A percentile compares a stretch with the other conserved stretches of the same genome.
phyloP scores from a whole-genome alignment of 2,888 invertebrate genomes.

The Pollenia griseotomentosa region DNA sequence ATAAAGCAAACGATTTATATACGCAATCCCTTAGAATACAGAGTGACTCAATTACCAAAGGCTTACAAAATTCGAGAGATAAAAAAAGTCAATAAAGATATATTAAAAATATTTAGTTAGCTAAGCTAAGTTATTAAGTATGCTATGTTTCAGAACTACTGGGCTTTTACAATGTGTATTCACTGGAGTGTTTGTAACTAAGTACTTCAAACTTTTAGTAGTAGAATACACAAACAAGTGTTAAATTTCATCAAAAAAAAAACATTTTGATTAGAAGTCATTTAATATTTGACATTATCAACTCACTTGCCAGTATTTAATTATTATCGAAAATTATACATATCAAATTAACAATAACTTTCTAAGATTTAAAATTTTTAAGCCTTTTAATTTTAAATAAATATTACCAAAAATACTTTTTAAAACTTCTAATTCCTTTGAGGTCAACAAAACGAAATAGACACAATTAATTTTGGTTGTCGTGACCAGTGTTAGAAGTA shows the following conservation, averaged over 20 bases:
- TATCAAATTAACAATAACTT: background rate
- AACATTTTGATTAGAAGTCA: constrained; percentile 56
- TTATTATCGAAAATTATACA: no score
- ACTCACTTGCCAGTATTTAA: background rate
- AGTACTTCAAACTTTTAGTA: constrained; percentile 23
- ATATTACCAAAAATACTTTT: background rate
- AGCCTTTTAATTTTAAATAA: constrained; percentile 8
- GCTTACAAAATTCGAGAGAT: no score
- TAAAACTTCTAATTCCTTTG: background rate
- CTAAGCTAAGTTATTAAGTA: no score
- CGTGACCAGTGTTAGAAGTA: background rate
- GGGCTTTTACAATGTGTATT: background rate
- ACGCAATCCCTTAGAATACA: no score
- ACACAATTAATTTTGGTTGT: background rate
- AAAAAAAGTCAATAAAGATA: no score
- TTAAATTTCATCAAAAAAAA: constrained; percentile 40
- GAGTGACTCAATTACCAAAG: no score
- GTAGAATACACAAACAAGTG: constrained; percentile 49
- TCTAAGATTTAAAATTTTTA: background rate
- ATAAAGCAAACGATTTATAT: no score
- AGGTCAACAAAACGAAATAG: no score
- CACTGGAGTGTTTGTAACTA: background rate
- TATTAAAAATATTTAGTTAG: no score
- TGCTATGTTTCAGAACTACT: no score
- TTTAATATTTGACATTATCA: constrained; percentile 56